Conservation (phyloP, 1,140 invertebrate genomes). For the Papilio machaon region DNA sequence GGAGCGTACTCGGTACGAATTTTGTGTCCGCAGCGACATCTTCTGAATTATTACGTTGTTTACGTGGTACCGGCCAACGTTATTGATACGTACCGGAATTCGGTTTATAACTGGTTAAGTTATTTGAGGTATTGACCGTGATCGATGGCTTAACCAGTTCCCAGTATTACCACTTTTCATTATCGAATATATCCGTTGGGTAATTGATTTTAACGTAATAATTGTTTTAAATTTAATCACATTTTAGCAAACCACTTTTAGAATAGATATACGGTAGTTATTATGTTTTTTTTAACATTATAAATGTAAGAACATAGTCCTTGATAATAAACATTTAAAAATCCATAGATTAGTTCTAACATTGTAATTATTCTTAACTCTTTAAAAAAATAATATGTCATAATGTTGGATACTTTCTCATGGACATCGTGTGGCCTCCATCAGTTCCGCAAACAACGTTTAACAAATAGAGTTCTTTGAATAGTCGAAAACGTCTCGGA, state of each 20-base stretch:
- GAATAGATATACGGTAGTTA: too few relatives aligned
- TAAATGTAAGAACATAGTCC: neutral
- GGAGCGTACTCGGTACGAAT: conserved; percentile 10
- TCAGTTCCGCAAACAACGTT: conserved; percentile 18
- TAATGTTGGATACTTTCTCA: conserved; percentile 1
- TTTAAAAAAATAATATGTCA: neutral
- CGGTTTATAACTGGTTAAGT: conserved; percentile 24
- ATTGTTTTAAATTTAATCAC: neutral
- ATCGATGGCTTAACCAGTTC: neutral
- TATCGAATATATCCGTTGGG: neutral
- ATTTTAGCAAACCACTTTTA: neutral
- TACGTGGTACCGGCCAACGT: conserved; percentile 16
- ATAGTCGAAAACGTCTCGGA: neutral
- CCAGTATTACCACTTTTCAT: neutral
- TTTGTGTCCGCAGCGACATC: neutral
- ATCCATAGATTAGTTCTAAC: neutral
- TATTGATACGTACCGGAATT: conserved; percentile 23
- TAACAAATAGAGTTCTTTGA: conserved; percentile 16
- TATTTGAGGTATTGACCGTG: conserved; percentile 15
- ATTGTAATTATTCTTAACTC: neutral
- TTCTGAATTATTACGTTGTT: conserved; percentile 23
- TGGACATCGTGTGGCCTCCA: neutral
- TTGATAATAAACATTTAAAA: neutral
- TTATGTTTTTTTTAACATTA: neutral
- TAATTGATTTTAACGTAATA: neutral